These are phyloP conservation scores for Phortica okadai DNA, from an alignment of 2,888 invertebrate species.

Conservation along the genomic window DNA sequence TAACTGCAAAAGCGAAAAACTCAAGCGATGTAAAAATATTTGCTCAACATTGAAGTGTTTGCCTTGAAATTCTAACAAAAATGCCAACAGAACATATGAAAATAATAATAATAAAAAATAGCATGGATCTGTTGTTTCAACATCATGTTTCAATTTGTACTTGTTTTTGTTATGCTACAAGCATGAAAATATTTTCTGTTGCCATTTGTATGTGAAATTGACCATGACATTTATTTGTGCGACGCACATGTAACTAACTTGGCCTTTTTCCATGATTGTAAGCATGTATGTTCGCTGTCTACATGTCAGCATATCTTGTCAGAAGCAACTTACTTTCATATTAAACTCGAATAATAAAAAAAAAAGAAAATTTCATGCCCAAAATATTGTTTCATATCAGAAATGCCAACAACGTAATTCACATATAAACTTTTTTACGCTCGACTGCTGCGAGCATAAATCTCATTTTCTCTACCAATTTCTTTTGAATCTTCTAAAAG, in stretches of 20 bases:
- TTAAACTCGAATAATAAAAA: neutral
- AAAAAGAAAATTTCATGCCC: neutral
- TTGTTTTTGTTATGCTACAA: neutral
- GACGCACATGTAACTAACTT: slow-evolving; percentile 27
- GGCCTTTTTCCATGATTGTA: neutral
- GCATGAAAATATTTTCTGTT: neutral
- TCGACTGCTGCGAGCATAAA: too few relatives aligned
- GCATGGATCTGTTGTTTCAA: neutral
- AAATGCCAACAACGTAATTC: neutral
- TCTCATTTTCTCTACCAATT: too few relatives aligned
- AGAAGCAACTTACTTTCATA: neutral
- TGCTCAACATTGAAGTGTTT: neutral
- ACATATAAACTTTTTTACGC: too few relatives aligned
- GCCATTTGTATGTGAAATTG: slow-evolving; percentile 48
- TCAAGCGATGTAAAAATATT: neutral
- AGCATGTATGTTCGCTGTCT: neutral
- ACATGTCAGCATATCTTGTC: neutral
- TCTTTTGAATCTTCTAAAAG: too few relatives aligned
- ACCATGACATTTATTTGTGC: slow-evolving; percentile 56
- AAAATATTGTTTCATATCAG: neutral
- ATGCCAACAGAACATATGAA: slow-evolving; percentile 8
- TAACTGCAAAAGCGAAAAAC: slow-evolving; percentile 10
- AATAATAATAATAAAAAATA: slow-evolving; percentile 18
- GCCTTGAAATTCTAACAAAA: slow-evolving; percentile 31
- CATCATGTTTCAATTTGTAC: neutral